Percentiles rank a stretch among this genome's conserved stretches.
These are phyloP conservation scores for Umimayanthus chanpuru DNA, from an alignment of 92 coral and sea anemone species.

Conservation along the genomic window DNA sequence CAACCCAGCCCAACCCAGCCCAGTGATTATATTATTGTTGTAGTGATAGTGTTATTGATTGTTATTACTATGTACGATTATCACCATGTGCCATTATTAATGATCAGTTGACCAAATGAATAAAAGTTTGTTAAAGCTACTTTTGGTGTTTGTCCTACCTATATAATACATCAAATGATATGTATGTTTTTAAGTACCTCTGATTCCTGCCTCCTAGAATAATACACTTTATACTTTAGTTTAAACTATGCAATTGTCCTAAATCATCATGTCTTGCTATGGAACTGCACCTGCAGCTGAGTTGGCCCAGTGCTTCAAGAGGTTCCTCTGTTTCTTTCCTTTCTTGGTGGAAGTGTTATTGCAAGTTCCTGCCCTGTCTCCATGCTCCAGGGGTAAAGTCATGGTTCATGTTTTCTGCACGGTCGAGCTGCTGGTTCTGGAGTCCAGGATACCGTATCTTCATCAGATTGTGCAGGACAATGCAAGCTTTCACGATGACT, in stretches of 20 bases:
- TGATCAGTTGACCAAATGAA: too few relatives aligned
- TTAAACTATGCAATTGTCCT: not conserved
- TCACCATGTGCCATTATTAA: too few relatives aligned
- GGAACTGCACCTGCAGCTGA: slow-evolving; percentile 7
- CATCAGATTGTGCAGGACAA: too few relatives aligned
- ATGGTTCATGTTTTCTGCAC: too few relatives aligned
- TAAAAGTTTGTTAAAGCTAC: too few relatives aligned
- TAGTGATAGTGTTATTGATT: not conserved
- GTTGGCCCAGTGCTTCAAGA: not conserved
- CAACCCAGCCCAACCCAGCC: not conserved
- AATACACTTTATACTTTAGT: too few relatives aligned
- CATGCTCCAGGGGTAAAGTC: too few relatives aligned
- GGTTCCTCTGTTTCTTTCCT: slow-evolving; percentile 12
- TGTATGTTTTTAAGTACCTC: not conserved
- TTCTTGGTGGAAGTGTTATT: slow-evolving; percentile 13
- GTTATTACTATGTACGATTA: too few relatives aligned
- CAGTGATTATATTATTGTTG: not conserved
- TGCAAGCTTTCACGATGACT: too few relatives aligned
- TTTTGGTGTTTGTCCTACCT: too few relatives aligned
- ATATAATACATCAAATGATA: slow-evolving; percentile 5
- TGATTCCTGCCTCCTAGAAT: slow-evolving; percentile 12
- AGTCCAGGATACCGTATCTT: too few relatives aligned
- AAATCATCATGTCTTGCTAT: slow-evolving; percentile 12
- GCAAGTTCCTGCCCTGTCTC: not conserved
- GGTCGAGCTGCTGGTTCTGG: too few relatives aligned